A percentile compares a stretch with the other conserved stretches of the same genome.
Evolutionary conservation across 1,140 invertebrate genomes (phyloP).

Genomic region (Paralvinella palmiformis): DNA sequence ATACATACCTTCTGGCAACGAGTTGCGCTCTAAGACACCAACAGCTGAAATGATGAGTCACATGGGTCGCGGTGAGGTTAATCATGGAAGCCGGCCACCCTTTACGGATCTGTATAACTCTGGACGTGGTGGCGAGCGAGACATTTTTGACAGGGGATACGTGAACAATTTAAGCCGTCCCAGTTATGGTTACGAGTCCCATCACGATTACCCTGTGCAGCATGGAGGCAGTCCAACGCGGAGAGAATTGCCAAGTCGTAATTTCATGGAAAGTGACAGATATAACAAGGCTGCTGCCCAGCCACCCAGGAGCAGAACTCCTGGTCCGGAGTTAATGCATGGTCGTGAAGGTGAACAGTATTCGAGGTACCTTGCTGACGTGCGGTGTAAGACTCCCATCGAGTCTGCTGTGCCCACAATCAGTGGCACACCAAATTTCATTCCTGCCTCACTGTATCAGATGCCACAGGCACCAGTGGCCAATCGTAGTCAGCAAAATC

Average conservation of each 20-base stretch:
- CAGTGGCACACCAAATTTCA: slow-evolving; percentile 20
- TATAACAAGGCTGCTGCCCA: slow-evolving; percentile 1
- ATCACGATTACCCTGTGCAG: not conserved
- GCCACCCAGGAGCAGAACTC: slow-evolving; percentile 39
- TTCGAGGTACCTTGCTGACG: slow-evolving; percentile 24
- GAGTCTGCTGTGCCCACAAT: slow-evolving; percentile 23
- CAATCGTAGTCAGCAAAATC: too few relatives aligned
- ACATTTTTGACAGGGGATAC: too few relatives aligned
- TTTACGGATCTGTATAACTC: too few relatives aligned
- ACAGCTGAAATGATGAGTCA: too few relatives aligned
- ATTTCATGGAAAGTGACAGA: not conserved
- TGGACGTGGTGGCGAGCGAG: too few relatives aligned
- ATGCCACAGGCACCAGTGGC: not conserved
- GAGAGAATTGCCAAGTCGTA: not conserved
- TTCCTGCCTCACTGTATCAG: slow-evolving; percentile 17
- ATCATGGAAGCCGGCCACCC: too few relatives aligned
- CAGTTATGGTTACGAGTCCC: too few relatives aligned
- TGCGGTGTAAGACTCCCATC: slow-evolving; percentile 44
- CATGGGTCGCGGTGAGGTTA: too few relatives aligned
- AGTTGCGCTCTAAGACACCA: too few relatives aligned
- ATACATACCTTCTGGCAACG: too few relatives aligned
- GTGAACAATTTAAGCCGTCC: too few relatives aligned
- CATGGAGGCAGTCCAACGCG: not conserved
- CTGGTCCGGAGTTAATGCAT: slow-evolving; percentile 46
- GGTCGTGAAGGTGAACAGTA: slow-evolving; percentile 24